Evolutionary conservation across 2,888 invertebrate genomes (phyloP), one percentile per base, ranked within the genome.

Genomic region (Corbicula japonica): DNA sequence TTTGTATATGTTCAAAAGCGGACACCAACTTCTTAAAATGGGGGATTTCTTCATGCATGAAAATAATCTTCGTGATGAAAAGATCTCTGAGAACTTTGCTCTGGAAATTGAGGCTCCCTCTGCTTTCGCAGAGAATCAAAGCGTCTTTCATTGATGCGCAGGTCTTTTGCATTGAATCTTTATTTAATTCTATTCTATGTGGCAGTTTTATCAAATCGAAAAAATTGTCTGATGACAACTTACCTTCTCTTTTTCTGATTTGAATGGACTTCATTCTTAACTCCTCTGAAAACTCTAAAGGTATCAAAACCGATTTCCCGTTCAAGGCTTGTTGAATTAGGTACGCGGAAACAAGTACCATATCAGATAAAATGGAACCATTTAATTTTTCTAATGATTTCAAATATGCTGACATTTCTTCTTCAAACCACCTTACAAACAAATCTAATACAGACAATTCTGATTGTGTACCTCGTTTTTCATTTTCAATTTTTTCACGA

Each of bases 341-440:
- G n/a, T 58, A 58, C 2, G 18, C 35, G 12, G 35, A 34, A 23
- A 58, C 6, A 2, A 28, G 5, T 3, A 58, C 5, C 34, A n/a
- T n/a, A n/a, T n/a, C n/a, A n/a, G n/a, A n/a, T n/a, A n/a, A n/a
- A n/a, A n/a, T n/a, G n/a, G n/a, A n/a, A n/a, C n/a, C n/a, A n/a
- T n/a, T n/a, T n/a, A n/a, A n/a, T n/a, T n/a, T n/a, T n/a, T n/a
- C n/a, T n/a, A n/a, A n/a, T n/a, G n/a, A n/a, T 48, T 5, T 48
- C 8, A 63, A n/a, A n/a, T 63, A 48, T 32, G 1, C 26, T n/a
- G 21, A 4, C 32, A 63, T n/a, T 63, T 63, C 63, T 28, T 46
- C 21, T 21, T 63, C 38, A 18, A 63, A 63, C 63, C 63, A 63
- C 1, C 28, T 18, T 12, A 21, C 23, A 30, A 63, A 63, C 3